phyloP scores from a whole-genome alignment of 2,113 vertebrate species.

The Porphyrio hochstetteri region DNA sequence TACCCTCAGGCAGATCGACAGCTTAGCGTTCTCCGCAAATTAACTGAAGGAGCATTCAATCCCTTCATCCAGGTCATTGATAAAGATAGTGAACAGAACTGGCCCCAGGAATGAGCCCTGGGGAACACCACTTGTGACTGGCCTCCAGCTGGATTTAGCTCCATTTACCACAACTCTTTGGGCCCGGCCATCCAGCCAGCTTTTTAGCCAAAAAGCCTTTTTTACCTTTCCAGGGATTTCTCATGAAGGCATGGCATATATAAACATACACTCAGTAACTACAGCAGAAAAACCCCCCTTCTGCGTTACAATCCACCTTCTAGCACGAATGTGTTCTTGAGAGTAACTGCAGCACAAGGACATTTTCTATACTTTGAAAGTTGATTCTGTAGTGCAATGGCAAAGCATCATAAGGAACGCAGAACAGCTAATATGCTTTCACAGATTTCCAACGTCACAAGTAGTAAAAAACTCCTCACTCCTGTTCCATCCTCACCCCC shows the following conservation, averaged over 20 bases:
- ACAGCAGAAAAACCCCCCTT: not conserved
- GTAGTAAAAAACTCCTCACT: not conserved
- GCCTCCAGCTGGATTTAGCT: too few relatives aligned
- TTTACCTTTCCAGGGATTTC: not conserved
- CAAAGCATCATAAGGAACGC: not conserved
- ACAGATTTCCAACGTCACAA: not conserved
- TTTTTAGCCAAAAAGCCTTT: too few relatives aligned
- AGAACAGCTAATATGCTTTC: not conserved
- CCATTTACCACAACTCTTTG: too few relatives aligned
- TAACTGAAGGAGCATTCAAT: too few relatives aligned
- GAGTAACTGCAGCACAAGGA: not conserved
- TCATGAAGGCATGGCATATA: not conserved
- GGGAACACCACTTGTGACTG: too few relatives aligned
- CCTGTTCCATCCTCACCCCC: not conserved
- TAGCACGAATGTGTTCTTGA: not conserved
- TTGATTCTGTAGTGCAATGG: not conserved
- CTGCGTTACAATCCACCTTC: not conserved
- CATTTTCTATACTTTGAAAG: not conserved
- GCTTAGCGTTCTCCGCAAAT: too few relatives aligned
- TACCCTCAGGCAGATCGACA: too few relatives aligned
- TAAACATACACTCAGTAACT: not conserved
- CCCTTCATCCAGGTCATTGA: too few relatives aligned
- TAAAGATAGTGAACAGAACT: too few relatives aligned
- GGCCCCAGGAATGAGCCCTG: too few relatives aligned
- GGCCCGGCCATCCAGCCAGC: too few relatives aligned